Base-by-base conservation (phyloP, 2,113 vertebrate species). In the Gulo gulo region DNA sequence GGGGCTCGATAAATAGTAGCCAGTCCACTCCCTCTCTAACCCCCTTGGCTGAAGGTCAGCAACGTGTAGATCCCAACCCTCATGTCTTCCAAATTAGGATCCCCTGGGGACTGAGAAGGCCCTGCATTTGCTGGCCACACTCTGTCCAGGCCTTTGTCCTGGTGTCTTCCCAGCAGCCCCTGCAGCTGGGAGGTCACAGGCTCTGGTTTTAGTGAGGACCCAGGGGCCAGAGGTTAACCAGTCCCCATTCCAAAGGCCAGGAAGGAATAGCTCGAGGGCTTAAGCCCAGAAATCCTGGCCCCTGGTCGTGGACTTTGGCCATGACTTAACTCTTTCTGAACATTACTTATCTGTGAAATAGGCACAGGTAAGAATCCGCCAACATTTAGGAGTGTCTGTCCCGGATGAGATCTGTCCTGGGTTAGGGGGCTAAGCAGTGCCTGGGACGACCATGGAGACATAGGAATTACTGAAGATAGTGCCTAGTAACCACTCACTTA, bases 191-290 rank as follows among this genome's bases (percentile, higher is more conserved):
- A 42, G 61, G 15, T 20, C 21, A 20, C 1, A 15, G 81, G 21
- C 76, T 63, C 36, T 16, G 15, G 7, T 7, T 45, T 23, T 2
- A 3, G 20, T 7, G 20, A 93, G 67, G 65, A 71, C 23, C 23
- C 0, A 0, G 39, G 39, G 26, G 6, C 61, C 0, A 2, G 23
- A 71, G 18, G 29, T 4, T 36, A 29, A 39, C 18, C 24, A 55
- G 45, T 47, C 5, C 85, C 76, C 18, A 36, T 34, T 29, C n/a
- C n/a, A 13, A n/a, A 89, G 65, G 50, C 50, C 29, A 39, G 26
- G 0, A 42, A 8, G 23, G 55, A 83, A 15, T 34, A 47, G 83
- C 7, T 4, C 0, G 15, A 47, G 69, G 36, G 14, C 76, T 36
- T 11, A 65, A 87, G 67, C 42, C 83, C 21, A 7, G 63, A 89